Percentiles rank a stretch among this genome's conserved stretches.
phyloP scores from a whole-genome alignment of 2,888 invertebrate genomes.

The Oasisia sp. region DNA sequence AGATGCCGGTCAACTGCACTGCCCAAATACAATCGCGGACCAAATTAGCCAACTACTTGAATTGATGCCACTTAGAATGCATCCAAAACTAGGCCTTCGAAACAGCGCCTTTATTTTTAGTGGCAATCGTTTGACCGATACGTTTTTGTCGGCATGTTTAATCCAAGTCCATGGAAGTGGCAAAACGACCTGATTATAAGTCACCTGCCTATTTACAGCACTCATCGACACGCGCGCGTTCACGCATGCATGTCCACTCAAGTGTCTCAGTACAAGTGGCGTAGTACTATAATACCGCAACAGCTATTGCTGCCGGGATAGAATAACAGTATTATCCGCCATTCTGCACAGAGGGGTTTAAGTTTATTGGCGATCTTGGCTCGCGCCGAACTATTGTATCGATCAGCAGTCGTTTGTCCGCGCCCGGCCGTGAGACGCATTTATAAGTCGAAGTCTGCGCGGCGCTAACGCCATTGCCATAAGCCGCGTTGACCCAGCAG shows the following conservation, averaged over 20 bases:
- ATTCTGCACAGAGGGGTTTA: neutral
- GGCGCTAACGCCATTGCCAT: neutral
- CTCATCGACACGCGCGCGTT: neutral
- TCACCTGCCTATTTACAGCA: neutral
- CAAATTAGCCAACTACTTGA: neutral
- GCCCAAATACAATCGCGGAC: neutral
- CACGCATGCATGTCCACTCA: neutral
- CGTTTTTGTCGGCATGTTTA: neutral
- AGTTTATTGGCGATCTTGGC: neutral
- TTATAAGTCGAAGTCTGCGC: neutral
- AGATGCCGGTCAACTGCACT: neutral
- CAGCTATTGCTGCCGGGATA: neutral
- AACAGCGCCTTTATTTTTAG: neutral
- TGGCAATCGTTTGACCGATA: neutral
- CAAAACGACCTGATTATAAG: neutral
- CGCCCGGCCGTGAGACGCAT: neutral
- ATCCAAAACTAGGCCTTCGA: neutral
- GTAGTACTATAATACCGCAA: neutral
- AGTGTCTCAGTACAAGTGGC: neutral
- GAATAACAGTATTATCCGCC: constrained; percentile 1
- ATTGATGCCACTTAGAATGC: neutral
- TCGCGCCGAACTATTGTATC: neutral
- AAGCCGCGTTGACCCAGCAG: constrained; percentile 8
- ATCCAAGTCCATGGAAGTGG: neutral
- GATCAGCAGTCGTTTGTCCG: neutral